Evolutionary conservation across 2,888 invertebrate genomes (phyloP), one percentile per base, ranked within the genome.

Genomic region (Pegoplata infirma): DNA sequence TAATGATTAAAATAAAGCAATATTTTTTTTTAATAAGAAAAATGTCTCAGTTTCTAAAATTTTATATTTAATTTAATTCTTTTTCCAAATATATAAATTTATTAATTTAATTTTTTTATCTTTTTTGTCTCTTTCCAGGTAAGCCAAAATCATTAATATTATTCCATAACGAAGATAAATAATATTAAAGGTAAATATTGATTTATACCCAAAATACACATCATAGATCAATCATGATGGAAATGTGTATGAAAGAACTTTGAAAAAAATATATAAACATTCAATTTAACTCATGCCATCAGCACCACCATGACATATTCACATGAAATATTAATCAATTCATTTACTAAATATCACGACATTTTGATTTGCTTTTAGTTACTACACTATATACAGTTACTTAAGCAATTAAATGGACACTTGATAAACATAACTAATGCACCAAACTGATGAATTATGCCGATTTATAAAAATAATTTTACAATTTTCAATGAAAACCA

Each of bases 101-200:
- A n/a, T n/a, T n/a, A n/a, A n/a, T n/a, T n/a, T n/a, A n/a, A n/a
- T n/a, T 12, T n/a, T 40, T 40, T 40, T 40, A 40, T 40, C 12
- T 21, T 46, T 46, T 19, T 49, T n/a, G n/a, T 56, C 58, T 58
- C 53, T 55, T 71, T 71, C 21, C 64, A 73, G 64, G 72, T 73
- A 73, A 72, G 56, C 56, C 17, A 63, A 53, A 21, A 36, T 47
- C 63, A 36, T 63, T 21, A 7, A 63, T 55, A 5, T 23, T 16
- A 17, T 5, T 53, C 8, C 12, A 21, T 17, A 40, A 40, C 14
- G 7, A 32, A 12, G 16, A 56, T 28, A 16, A n/a, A 28, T 21
- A 19, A 19, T 21, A 49, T 56, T 47, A 17, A 72, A 63, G 63
- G 63, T 64, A 73, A 64, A 58, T 73, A 73, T 64, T 64, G 56